A percentile compares a stretch with the other conserved stretches of the same genome.
phyloP scores from a whole-genome alignment of 2,113 vertebrate species.

The Desmodus rotundus region DNA sequence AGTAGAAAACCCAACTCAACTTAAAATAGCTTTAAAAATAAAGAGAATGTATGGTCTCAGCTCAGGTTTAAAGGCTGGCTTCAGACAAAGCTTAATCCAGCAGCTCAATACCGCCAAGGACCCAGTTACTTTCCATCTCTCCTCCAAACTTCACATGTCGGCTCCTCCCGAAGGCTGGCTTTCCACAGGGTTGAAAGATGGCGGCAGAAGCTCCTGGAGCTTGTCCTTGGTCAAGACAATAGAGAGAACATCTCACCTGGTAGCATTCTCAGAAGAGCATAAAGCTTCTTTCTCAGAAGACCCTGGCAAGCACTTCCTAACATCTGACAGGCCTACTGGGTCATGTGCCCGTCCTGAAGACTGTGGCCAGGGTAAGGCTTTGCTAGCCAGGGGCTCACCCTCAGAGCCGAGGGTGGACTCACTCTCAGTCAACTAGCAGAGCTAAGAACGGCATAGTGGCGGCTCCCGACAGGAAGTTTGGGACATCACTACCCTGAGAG shows the following conservation, averaged over 20 bases:
- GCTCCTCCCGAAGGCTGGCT: not conserved
- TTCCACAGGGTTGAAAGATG: not conserved
- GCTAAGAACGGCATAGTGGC: not conserved
- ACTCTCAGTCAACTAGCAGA: not conserved
- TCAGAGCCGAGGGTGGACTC: not conserved
- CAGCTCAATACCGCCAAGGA: not conserved
- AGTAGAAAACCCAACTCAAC: conserved; percentile 8
- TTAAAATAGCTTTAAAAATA: conserved; percentile 10
- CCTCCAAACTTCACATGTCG: too few species aligned
- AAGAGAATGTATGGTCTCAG: not conserved
- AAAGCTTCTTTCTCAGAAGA: not conserved
- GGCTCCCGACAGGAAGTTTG: not conserved
- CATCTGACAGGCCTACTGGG: not conserved
- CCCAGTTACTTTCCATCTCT: not conserved
- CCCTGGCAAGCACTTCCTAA: not conserved
- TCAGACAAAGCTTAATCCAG: not conserved
- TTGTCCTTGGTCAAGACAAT: not conserved
- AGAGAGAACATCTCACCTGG: not conserved
- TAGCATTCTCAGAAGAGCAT: not conserved
- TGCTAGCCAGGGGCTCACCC: not conserved
- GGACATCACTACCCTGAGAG: not conserved
- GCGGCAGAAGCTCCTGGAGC: not conserved
- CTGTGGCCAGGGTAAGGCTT: not conserved
- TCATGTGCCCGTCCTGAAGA: not conserved
- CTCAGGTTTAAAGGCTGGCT: not conserved